phyloP scores from a whole-genome alignment of 1,140 invertebrate species.

The Drosophila suzukii region DNA sequence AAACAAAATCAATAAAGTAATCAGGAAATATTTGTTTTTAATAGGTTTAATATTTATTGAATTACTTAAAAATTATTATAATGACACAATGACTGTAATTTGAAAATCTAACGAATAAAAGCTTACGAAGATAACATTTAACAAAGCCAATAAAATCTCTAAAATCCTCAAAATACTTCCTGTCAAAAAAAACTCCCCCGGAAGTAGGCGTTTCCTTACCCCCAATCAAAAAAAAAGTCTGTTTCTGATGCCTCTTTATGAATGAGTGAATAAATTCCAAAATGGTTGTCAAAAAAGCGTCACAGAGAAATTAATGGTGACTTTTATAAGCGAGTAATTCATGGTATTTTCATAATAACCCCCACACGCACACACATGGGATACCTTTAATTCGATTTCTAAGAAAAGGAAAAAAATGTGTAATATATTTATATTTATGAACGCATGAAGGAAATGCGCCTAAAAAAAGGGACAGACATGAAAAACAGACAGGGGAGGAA shows the following conservation, averaged over 20 bases:
- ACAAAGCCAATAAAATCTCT: slow-evolving; percentile 1
- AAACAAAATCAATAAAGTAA: too few species aligned
- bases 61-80: too few species aligned
- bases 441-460: slow-evolving; percentile 54
- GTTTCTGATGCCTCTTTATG: slow-evolving; percentile 49
- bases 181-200: not conserved
- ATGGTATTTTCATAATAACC: slow-evolving; percentile 81
- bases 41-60: too few species aligned
- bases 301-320: slow-evolving; percentile 81
- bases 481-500: slow-evolving; percentile 7
- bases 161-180: not conserved
- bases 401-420: slow-evolving; percentile 60
- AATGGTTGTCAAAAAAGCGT: slow-evolving; percentile 77
- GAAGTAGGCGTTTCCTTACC: not conserved
- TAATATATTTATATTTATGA: slow-evolving; percentile 62
- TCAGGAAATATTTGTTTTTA: too few species aligned
- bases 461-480: slow-evolving; percentile 11
- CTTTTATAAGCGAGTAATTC: slow-evolving; percentile 81
- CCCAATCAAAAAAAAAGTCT: slow-evolving; percentile 4
- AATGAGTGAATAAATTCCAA: slow-evolving; percentile 79
- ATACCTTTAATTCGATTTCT: slow-evolving; percentile 78
- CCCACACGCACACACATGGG: slow-evolving; percentile 34
- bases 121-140: slow-evolving; percentile 2
- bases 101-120: slow-evolving; percentile 1
- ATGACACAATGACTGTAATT: not conserved